These are phyloP conservation scores for Probosciger aterrimus DNA, from an alignment of 2,113 vertebrate species.

Conservation along the genomic window DNA sequence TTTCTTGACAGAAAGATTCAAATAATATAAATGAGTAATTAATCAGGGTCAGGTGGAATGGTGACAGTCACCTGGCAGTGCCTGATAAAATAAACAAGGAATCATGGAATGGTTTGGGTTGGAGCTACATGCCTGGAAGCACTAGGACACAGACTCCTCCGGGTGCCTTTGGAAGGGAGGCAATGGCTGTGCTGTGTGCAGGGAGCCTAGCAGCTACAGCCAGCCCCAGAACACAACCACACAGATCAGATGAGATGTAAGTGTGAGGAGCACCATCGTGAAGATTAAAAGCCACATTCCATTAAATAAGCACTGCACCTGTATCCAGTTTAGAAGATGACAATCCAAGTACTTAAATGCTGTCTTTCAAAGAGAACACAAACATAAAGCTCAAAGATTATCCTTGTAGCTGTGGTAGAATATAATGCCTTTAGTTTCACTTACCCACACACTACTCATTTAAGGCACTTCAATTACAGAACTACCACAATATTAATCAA, in stretches of 20 bases:
- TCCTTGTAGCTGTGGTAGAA: neutral
- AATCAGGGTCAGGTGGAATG: neutral
- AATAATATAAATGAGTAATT: neutral
- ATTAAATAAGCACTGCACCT: neutral
- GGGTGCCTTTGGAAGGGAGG: rapidly evolving
- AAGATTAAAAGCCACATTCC: neutral
- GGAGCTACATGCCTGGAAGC: neutral
- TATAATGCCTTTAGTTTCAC: neutral
- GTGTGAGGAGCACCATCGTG: neutral
- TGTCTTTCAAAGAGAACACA: neutral
- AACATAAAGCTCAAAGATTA: neutral
- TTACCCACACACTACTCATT: neutral
- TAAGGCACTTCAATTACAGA: neutral
- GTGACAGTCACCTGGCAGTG: neutral
- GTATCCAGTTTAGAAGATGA: neutral
- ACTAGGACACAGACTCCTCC: neutral
- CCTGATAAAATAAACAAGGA: neutral
- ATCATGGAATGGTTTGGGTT: neutral
- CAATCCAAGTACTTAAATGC: neutral
- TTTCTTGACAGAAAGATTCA: neutral
- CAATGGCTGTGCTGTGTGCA: neutral
- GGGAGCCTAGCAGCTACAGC: neutral
- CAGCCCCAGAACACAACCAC: neutral
- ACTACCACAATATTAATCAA: neutral
- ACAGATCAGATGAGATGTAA: neutral